Conservation (phyloP, 2,888 invertebrate species). For the Eupithecia dodoneata region DNA sequence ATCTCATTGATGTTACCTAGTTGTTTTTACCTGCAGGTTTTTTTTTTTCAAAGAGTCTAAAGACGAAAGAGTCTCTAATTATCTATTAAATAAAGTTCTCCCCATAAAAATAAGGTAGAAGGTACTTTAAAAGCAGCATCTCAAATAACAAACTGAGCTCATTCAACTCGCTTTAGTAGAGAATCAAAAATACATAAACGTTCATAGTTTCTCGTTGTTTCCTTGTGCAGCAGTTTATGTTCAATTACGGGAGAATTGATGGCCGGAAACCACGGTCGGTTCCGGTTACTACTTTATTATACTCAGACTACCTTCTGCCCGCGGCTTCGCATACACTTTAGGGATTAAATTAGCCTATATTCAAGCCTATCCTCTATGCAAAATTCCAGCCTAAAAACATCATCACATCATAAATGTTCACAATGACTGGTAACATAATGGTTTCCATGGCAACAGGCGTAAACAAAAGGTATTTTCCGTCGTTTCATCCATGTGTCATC, state of each 20-base stretch:
- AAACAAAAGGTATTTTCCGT: no score
- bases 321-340: not conserved
- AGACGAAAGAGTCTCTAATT: not conserved
- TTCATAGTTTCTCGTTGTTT: conserved; percentile 56
- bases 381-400: no score
- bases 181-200: conserved; percentile 53
- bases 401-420: no score
- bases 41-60: no score
- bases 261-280: conserved; percentile 42
- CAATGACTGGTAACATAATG: no score
- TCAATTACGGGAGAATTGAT: conserved; percentile 58
- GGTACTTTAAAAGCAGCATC: not conserved
- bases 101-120: not conserved
- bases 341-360: not conserved
- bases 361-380: no score
- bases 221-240: conserved; percentile 46
- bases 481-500: no score
- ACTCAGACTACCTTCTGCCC: not conserved
- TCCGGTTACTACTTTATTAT: not conserved
- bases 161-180: conserved; percentile 32
- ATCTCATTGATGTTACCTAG: no score
- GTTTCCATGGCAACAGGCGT: no score
- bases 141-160: not conserved
- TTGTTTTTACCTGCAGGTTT: no score
- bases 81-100: not conserved